Conservation (phyloP, 2,888 invertebrate genomes). For the Pantelozetes paolii region DNA sequence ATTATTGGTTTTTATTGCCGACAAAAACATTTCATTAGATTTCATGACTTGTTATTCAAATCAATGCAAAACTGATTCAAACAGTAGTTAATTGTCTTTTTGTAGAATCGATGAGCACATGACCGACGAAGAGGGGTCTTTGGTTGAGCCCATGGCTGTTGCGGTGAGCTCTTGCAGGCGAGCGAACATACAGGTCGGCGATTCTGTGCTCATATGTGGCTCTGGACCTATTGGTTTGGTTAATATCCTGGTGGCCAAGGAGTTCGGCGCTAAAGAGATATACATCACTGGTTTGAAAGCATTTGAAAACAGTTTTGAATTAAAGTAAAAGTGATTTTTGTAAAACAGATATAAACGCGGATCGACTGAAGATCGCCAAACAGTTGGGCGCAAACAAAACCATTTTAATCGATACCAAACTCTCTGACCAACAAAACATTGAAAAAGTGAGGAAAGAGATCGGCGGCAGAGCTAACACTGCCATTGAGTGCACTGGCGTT, state of each 20-base stretch:
- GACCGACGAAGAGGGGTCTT: slow-evolving; percentile 83
- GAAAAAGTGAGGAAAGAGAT: slow-evolving; percentile 53
- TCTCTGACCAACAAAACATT: not conserved
- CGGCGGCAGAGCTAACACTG: slow-evolving; percentile 62
- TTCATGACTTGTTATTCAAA: too few relatives aligned
- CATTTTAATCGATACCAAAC: slow-evolving; percentile 49
- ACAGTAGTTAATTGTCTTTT: too few relatives aligned
- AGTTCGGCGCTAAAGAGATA: slow-evolving; percentile 76
- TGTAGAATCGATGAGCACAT: slow-evolving; percentile 85
- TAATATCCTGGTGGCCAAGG: slow-evolving; percentile 70
- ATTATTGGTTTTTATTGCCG: not conserved
- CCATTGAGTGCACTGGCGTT: slow-evolving; percentile 84
- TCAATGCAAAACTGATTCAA: too few relatives aligned
- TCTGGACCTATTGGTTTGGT: slow-evolving; percentile 81
- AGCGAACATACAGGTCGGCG: slow-evolving; percentile 63
- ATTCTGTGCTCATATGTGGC: slow-evolving; percentile 53
- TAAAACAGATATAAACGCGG: slow-evolving; percentile 50
- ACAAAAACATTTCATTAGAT: too few relatives aligned
- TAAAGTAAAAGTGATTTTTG: not conserved
- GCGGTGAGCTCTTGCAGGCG: slow-evolving; percentile 88
- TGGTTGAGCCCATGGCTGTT: slow-evolving; percentile 87
- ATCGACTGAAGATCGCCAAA: slow-evolving; percentile 52
- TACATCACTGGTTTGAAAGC: slow-evolving; percentile 59
- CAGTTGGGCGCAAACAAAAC: slow-evolving; percentile 52
- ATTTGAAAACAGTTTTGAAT: not conserved